Percentiles rank a stretch among this genome's conserved stretches.
phyloP scores from a whole-genome alignment of 1,140 invertebrate genomes.

The Rhyzopertha dominica region DNA sequence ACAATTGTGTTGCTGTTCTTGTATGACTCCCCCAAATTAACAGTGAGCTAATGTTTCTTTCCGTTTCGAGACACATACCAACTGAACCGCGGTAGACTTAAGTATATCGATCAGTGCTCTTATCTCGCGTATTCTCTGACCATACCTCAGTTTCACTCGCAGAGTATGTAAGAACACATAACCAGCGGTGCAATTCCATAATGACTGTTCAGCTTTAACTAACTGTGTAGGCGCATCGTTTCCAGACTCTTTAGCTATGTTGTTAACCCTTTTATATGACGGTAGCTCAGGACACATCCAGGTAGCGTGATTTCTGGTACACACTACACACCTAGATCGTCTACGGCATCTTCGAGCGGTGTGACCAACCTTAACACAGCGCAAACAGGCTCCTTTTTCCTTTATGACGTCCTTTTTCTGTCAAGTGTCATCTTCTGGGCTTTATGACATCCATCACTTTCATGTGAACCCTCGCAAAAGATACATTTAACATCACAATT shows the following conservation, averaged over 20 bases:
- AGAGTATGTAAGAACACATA: slow-evolving; percentile 16
- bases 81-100: background rate
- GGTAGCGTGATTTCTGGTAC: slow-evolving; percentile 4
- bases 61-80: slow-evolving; percentile 6
- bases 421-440: slow-evolving; percentile 13
- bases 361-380: slow-evolving; percentile 14
- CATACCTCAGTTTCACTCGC: background rate
- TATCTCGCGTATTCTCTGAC: background rate
- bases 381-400: slow-evolving; percentile 19
- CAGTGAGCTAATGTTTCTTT: slow-evolving; percentile 5
- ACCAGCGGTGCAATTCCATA: background rate
- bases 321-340: slow-evolving; percentile 14
- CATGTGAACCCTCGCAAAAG: slow-evolving; percentile 17
- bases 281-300: slow-evolving; percentile 11
- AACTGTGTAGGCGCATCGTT: no score
- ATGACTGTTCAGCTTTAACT: background rate
- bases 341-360: slow-evolving; percentile 6
- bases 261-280: slow-evolving; percentile 1
- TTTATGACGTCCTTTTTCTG: slow-evolving; percentile 4
- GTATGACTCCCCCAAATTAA: slow-evolving; percentile 10
- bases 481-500: no score
- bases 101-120: slow-evolving; percentile 15
- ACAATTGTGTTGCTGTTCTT: slow-evolving; percentile 14
- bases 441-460: slow-evolving; percentile 15
- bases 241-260: background rate